Base-by-base conservation (phyloP, 2,797 vertebrate genomes). In the Tinamus major region DNA sequence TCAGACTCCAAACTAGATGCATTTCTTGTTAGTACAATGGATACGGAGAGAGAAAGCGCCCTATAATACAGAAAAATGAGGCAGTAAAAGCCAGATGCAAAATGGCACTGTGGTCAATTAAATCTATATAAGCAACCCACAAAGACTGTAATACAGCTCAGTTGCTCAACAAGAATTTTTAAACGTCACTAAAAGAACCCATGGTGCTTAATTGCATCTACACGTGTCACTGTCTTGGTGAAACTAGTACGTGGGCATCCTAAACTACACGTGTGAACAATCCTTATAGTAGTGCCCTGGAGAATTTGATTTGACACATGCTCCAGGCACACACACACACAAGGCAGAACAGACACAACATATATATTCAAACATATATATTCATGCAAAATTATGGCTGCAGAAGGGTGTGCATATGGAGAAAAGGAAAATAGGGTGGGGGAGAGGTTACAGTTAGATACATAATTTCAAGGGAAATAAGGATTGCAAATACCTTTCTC, bases 271-370 rank as follows among this genome's bases (percentile, higher is more conserved):
- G 7, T 20, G 10, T 10, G 79, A 79, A 31, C 1, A 6, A 19
- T 81, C 37, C 35, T 9, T 10, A 56, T 0, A 1, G 39, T 24
- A 70, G n/a, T 8, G 13, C 42, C 20, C 29, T 0, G 0, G 1
- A 18, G 46, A 19, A 26, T 46, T 79, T 55, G 48, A 35, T 7
- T 56, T 4, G 3, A 29, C 2, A 1, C 0, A 5, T 16, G 68
- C 33, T 46, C 14, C 3, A 1, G 42, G 56, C 20, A 67, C 1
- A 0, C 12, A 2, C 56, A 42, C 27, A 16, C 27, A 44, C 69
- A 8, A 6, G 39, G n/a, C 35, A 85, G 65, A 77, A 44, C 6
- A 8, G 31, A 68, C 6, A 6, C 41, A 24, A 18, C 6, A 24
- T 26, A 49, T 49, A 49, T 49, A 49, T 49, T 49, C 48, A 49